These are phyloP conservation scores for Poliocrania exsul DNA, from an alignment of 2,797 vertebrate species.

Conservation along the genomic window DNA sequence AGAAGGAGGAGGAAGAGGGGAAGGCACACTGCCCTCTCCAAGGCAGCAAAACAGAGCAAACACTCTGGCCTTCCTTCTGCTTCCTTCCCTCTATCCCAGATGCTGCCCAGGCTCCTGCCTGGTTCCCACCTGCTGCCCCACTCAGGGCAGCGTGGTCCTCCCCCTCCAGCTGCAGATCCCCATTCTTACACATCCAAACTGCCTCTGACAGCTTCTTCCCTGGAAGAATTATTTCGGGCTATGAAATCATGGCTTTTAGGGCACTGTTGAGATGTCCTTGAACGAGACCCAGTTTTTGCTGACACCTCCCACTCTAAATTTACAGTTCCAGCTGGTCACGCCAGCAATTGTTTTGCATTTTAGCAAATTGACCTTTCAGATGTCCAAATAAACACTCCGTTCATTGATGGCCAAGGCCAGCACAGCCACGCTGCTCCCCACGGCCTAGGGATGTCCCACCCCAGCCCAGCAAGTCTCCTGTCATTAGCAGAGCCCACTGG, in stretches of 20 bases:
- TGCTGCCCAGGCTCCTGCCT: not conserved
- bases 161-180: not conserved
- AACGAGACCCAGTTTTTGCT: conserved; percentile 30
- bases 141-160: not conserved
- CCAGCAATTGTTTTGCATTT: conserved; percentile 14
- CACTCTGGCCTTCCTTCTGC: not conserved
- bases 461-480: not conserved
- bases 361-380: conserved; percentile 28
- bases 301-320: conserved; percentile 57
- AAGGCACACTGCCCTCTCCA: not conserved
- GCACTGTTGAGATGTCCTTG: conserved; percentile 56
- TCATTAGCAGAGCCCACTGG: not conserved
- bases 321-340: not conserved
- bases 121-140: conserved; percentile 24
- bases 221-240: conserved; percentile 36
- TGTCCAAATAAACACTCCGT: conserved; percentile 26
- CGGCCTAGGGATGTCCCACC: not conserved
- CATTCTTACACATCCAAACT: not conserved
- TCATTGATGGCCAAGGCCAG: not conserved
- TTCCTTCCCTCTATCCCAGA: not conserved
- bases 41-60: not conserved
- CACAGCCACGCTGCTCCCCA: fast-evolving
- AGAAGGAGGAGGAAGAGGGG: not conserved
- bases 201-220: conserved; percentile 36
- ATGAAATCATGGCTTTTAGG: conserved; percentile 43